Percentiles rank a stretch among this genome's conserved stretches.
Conservation (phyloP, 2,797 vertebrate genomes). For the Simalia tracyae region DNA sequence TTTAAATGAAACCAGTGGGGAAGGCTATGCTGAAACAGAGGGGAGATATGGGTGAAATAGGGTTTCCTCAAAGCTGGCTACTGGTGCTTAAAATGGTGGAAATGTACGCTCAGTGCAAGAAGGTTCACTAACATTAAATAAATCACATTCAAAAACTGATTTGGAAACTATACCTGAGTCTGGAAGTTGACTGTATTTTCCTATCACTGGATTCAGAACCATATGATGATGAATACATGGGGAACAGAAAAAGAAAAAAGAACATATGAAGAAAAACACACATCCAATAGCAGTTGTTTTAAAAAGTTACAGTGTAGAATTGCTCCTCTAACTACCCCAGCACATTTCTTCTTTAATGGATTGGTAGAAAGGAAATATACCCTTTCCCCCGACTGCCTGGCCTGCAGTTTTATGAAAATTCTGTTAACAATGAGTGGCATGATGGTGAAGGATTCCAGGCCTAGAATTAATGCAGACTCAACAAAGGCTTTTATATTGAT, state of each 20-base stretch:
- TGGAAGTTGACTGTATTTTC: conserved; percentile 80
- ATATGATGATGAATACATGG: neutral
- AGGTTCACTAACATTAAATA: neutral
- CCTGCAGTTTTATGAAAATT: neutral
- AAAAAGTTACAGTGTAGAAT: neutral
- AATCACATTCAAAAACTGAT: rapidly evolving
- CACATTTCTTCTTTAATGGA: conserved; percentile 1
- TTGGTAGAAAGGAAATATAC: neutral
- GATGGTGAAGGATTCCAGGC: conserved; percentile 22
- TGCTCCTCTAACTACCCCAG: neutral
- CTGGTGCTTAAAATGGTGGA: neutral
- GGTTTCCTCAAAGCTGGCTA: neutral
- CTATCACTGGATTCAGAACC: conserved; percentile 71
- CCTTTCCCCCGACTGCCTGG: neutral
- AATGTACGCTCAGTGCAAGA: neutral
- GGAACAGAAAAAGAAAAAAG: conserved; percentile 20
- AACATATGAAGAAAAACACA: neutral
- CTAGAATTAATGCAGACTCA: conserved; percentile 51
- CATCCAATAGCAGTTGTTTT: neutral
- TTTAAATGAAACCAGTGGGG: neutral
- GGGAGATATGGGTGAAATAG: neutral
- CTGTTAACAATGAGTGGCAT: conserved; percentile 34
- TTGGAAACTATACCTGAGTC: conserved; percentile 73
- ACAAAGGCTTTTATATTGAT: conserved; percentile 59
- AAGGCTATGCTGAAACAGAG: neutral